Conservation (phyloP, 2,113 vertebrate species). For the Diphyllodes magnificus region DNA sequence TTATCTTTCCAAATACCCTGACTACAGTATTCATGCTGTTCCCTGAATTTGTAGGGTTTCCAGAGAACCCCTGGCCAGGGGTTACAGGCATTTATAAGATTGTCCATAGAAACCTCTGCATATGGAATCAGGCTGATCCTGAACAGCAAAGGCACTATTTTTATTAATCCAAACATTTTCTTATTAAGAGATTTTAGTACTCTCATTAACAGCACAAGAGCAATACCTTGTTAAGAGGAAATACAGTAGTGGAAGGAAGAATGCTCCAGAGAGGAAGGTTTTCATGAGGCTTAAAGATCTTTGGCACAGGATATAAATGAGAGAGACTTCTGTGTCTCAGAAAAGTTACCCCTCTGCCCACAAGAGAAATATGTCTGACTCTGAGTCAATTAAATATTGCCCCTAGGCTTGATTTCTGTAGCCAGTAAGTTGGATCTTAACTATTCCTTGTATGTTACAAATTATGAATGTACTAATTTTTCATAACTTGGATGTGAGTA, state of each 20-base stretch:
- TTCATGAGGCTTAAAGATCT: not conserved
- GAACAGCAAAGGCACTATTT: not conserved
- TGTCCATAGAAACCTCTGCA: not conserved
- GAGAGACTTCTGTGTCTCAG: not conserved
- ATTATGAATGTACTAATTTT: not conserved
- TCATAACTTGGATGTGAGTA: not conserved
- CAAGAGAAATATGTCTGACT: not conserved
- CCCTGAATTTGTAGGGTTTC: not conserved
- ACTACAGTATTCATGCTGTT: not conserved
- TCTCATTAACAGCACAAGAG: conserved; percentile 14
- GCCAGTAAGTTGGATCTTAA: not conserved
- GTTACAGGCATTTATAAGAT: not conserved
- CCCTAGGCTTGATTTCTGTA: conserved; percentile 4
- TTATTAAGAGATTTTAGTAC: conserved; percentile 29
- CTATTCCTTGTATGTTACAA: not conserved
- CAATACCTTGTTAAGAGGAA: conserved; percentile 22
- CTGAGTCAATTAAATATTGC: conserved; percentile 16
- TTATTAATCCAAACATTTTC: conserved; percentile 34
- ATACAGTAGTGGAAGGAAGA: conserved; percentile 23
- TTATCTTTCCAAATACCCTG: not conserved
- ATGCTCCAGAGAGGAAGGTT: not conserved
- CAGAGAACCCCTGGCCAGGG: not conserved
- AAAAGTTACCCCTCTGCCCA: conserved; percentile 19
- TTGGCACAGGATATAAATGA: not conserved
- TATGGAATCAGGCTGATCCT: not conserved